Percentiles rank a stretch among this genome's conserved stretches.
phyloP scores from a whole-genome alignment of 2,888 invertebrate species.

The Temnothorax rugatulus region DNA sequence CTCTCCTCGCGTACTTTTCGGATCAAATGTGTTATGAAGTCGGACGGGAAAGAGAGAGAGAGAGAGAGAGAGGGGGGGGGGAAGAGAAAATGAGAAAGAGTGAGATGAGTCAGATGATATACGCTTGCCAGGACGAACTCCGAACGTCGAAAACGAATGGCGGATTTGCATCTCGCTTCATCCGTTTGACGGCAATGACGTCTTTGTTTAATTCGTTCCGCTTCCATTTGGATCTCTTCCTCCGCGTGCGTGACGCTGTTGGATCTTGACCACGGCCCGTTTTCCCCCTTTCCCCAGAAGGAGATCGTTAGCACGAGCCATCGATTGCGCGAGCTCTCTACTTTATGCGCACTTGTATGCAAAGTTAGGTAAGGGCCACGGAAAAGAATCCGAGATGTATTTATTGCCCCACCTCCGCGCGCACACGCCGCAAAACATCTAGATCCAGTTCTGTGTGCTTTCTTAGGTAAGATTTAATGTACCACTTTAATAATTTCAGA shows the following conservation, averaged over 20 bases:
- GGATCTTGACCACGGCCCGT: neutral
- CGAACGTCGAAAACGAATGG: conserved; percentile 24
- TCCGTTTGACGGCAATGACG: conserved; percentile 6
- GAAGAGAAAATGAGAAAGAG: neutral
- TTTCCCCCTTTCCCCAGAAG: neutral
- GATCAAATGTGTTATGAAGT: conserved; percentile 32
- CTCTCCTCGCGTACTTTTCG: conserved; percentile 27
- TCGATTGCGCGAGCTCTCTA: conserved; percentile 16
- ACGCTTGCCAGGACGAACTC: conserved; percentile 21
- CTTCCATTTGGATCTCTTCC: conserved; percentile 23
- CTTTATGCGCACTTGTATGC: conserved; percentile 13
- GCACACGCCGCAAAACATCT: neutral
- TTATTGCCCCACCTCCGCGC: conserved; percentile 25
- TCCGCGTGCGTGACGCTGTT: neutral
- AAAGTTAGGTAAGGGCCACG: neutral
- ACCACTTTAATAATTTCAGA: conserved; percentile 43
- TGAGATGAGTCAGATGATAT: conserved; percentile 41
- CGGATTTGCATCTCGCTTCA: conserved; percentile 35
- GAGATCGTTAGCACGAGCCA: conserved; percentile 34
- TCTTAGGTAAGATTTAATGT: conserved; percentile 11
- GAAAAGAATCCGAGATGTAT: conserved; percentile 31
- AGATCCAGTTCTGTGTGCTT: conserved; percentile 7
- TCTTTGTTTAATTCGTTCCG: conserved; percentile 30
- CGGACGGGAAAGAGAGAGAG: neutral
- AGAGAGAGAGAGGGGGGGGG: neutral